Base-by-base conservation (phyloP, 2,888 invertebrate genomes). In the Scrobipalpa costella region DNA sequence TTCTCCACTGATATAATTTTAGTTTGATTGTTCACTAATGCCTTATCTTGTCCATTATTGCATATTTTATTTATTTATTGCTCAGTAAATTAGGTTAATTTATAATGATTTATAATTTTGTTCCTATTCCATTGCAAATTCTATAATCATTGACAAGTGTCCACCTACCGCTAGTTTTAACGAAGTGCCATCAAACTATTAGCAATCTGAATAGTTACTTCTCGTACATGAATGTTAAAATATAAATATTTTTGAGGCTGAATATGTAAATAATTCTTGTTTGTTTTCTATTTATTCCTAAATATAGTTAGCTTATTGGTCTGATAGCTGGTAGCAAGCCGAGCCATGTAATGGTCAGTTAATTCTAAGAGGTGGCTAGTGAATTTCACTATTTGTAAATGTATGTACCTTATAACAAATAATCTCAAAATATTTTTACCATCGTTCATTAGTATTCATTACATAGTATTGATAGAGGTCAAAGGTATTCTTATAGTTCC, bases 21-120 rank as follows among this genome's bases (percentile, higher is more conserved):
- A 69, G 72, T 67, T 69, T 69, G 78, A 74, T 78, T 78, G 77
- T 83, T 85, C 85, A 84, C 83, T 84, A 84, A 84, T 85, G 90
- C 89, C 90, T 80, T 71, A 82, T 88, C 90, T 90, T 90, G 90
- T 89, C 90, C 81, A 83, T 85, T 76, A 90, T 89, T 89, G 88
- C 90, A 90, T 74, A 87, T 83, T 80, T 76, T 82, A 87, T 83
- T 88, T 84, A 89, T 90, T 86, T 87, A 87, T 87, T 85, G 76
- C 75, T 85, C 68, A 71, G 70, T 76, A 86, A 85, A 70, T 74
- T 55, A 84, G 86, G 80, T 44, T 69, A 66, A 80, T 75, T 34
- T 34, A 34, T 15, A 13, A 13, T n/a, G 9, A 34, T 34, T n/a
- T 34, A 15, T 15, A 27, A 55, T 34, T 34, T 79, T 84, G 86